These are phyloP conservation scores for Sinocyclocheilus anophthalmus DNA, from an alignment of 2,113 vertebrate genomes.

Conservation along the genomic window DNA sequence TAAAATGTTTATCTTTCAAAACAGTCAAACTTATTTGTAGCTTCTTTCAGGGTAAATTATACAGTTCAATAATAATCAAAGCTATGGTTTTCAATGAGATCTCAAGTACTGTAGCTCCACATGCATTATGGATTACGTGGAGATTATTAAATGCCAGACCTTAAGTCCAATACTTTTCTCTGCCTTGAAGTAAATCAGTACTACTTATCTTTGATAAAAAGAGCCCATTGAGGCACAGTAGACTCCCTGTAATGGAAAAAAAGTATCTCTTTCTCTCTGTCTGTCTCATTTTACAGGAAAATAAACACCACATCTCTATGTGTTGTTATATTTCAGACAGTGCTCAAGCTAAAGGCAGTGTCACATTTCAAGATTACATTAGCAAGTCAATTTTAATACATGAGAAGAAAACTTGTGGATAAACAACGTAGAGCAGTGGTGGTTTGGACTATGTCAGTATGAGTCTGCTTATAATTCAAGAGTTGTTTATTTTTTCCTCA, in stretches of 20 bases:
- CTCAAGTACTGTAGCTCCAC: constrained; percentile 65
- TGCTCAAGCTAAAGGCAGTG: background rate
- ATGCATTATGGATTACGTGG: constrained; percentile 75
- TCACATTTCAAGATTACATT: constrained; percentile 28
- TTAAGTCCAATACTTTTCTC: constrained; percentile 78
- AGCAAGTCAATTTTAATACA: constrained; percentile 30
- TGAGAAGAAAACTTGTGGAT: background rate
- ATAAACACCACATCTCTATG: background rate
- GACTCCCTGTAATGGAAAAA: constrained; percentile 64
- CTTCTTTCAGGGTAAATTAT: constrained; percentile 52
- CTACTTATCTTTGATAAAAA: constrained; percentile 80
- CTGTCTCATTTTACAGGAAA: background rate
- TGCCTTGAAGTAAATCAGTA: constrained; percentile 78
- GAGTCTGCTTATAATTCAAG: constrained; percentile 31
- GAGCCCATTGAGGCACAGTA: constrained; percentile 69
- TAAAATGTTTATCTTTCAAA: background rate
- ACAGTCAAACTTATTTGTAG: background rate
- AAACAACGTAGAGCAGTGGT: constrained; percentile 4
- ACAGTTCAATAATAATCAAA: constrained; percentile 64
- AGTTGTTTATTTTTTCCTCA: constrained; percentile 40
- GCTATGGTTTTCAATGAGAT: constrained; percentile 59
- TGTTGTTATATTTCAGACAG: constrained; percentile 9
- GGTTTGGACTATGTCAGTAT: constrained; percentile 7
- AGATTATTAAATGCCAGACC: constrained; percentile 82
- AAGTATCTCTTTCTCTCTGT: constrained; percentile 44